These are phyloP conservation scores for Lanius ludovicianus DNA, from an alignment of 2,113 vertebrate genomes.

Conservation along the genomic window DNA sequence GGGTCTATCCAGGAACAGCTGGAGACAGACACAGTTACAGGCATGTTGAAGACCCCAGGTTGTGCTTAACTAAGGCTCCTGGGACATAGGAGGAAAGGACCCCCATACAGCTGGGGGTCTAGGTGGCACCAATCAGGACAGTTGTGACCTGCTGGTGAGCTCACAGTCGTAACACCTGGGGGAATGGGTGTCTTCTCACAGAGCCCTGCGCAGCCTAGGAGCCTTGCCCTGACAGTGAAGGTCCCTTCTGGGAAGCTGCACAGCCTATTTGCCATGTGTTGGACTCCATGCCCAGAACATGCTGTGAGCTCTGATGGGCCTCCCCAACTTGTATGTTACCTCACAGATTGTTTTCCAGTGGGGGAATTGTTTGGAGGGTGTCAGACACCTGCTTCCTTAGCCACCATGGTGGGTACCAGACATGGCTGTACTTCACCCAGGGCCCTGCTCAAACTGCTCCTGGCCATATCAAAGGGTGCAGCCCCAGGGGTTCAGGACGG, in stretches of 20 bases:
- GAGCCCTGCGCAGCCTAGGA: background rate
- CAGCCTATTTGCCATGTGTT: background rate
- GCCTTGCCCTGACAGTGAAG: background rate
- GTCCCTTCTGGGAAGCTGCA: background rate
- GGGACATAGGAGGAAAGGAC: background rate
- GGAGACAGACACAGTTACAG: background rate
- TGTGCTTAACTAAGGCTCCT: background rate
- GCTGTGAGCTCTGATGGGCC: background rate
- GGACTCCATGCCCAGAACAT: background rate
- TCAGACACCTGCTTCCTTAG: background rate
- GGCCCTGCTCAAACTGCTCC: background rate
- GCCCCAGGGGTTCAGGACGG: rapidly evolving
- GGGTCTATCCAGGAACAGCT: background rate
- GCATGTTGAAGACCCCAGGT: background rate
- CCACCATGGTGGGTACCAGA: background rate
- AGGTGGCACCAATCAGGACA: background rate
- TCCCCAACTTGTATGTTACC: background rate
- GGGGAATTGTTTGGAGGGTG: background rate
- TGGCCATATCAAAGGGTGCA: rapidly evolving
- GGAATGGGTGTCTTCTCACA: background rate
- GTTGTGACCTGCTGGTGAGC: background rate
- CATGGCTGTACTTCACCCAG: background rate
- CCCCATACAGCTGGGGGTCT: too few species aligned
- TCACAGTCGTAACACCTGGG: background rate
- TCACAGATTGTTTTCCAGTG: rapidly evolving